phyloP scores from a whole-genome alignment of 2,888 invertebrate species.

The Alsophila aescularia region DNA sequence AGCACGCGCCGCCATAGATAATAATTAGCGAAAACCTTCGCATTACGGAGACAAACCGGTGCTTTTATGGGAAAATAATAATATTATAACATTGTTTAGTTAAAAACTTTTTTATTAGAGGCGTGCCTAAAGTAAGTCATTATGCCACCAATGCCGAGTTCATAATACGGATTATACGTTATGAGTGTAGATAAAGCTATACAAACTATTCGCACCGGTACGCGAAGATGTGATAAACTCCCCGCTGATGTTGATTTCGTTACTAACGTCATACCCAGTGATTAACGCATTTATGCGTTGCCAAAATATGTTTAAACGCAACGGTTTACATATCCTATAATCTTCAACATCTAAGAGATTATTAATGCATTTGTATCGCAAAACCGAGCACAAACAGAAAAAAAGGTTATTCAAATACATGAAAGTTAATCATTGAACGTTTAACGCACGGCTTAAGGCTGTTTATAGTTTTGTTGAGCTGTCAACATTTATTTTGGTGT shows the following conservation, averaged over 20 bases:
- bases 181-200: constrained; percentile 41
- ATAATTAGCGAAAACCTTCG: no score
- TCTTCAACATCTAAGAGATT: not conserved
- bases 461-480: constrained; percentile 4
- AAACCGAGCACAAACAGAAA: not conserved
- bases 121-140: no score
- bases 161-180: no score
- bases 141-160: no score
- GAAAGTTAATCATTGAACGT: constrained; percentile 9
- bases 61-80: no score
- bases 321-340: not conserved
- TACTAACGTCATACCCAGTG: constrained; percentile 24
- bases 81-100: no score
- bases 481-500: constrained; percentile 29
- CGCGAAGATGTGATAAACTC: constrained; percentile 39
- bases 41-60: no score
- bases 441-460: not conserved
- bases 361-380: constrained; percentile 3
- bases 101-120: no score
- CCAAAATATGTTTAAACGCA: constrained; percentile 6
- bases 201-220: constrained; percentile 38
- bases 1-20: no score
- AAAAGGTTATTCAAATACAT: constrained; percentile 2
- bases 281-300: constrained; percentile 14
- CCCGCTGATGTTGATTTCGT: constrained; percentile 28